A percentile compares a stretch with the other conserved stretches of the same genome.
Evolutionary conservation across 2,888 invertebrate species (phyloP).

Genomic region (Callimorpha dominula): DNA sequence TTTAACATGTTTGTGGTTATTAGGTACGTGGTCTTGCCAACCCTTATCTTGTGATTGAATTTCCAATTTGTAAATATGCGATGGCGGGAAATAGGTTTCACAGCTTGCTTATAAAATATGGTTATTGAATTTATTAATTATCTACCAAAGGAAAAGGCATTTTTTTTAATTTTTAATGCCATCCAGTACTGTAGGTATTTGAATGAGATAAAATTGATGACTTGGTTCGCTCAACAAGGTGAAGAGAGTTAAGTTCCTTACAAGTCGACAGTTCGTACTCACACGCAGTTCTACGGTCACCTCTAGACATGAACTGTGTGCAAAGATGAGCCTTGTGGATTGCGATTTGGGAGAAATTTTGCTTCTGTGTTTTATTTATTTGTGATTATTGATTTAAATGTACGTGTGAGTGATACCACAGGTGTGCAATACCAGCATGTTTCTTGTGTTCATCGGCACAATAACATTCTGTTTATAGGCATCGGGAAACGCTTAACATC

Average conservation of each 20-base stretch:
- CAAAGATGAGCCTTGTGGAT: not conserved
- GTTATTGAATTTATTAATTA: not conserved
- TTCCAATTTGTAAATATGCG: slow-evolving; percentile 8
- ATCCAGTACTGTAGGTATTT: too few relatives aligned
- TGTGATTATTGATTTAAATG: not conserved
- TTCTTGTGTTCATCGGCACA: too few relatives aligned
- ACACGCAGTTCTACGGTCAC: not conserved
- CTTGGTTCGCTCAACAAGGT: too few relatives aligned
- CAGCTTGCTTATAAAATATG: not conserved
- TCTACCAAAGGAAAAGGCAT: too few relatives aligned
- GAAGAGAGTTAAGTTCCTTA: not conserved
- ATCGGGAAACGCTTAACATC: too few relatives aligned
- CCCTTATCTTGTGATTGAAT: slow-evolving; percentile 31
- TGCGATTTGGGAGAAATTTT: not conserved
- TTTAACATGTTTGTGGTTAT: slow-evolving; percentile 37
- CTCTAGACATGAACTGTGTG: not conserved
- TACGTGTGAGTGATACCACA: too few relatives aligned
- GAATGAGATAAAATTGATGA: too few relatives aligned
- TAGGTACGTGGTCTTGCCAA: slow-evolving; percentile 16
- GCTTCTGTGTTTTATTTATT: too few relatives aligned
- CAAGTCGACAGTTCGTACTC: not conserved
- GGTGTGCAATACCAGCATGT: too few relatives aligned
- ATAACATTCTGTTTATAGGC: too few relatives aligned
- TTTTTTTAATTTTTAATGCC: too few relatives aligned
- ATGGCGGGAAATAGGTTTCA: slow-evolving; percentile 1